Evolutionary conservation across 2,113 vertebrate genomes (phyloP), one percentile per base, ranked within the genome.

Genomic region (Microcebus griseorufus): DNA sequence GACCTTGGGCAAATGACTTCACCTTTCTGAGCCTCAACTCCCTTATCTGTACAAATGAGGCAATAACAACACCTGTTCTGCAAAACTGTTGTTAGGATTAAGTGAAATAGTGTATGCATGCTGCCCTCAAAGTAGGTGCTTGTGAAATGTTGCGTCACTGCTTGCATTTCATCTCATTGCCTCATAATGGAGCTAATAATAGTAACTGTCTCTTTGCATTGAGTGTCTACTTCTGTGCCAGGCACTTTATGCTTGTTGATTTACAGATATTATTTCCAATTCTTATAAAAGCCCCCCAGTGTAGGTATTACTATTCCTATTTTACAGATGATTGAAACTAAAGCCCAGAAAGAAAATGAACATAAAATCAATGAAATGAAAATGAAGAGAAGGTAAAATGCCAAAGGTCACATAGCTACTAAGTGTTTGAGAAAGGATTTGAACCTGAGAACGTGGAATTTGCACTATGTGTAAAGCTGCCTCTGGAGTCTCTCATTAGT

Each of bases 81-180:
- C 51, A 48, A 27, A 67, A 10, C 4, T 34, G 10, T 55, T 4
- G 37, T 39, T 9, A 42, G 53, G 32, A 10, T 87, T 5, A 9
- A 75, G 67, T 45, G 32, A 13, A 39, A 18, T 48, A 4, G 60
- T 13, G 20, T 1, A 2, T 11, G 3, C 16, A 0, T 0, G 14
- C 51, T 12, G 32, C 64, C 22, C 23, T 8, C 70, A 1, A 25
- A 5, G 9, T 9, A 9, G 9, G 32, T 10, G 10, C 42, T 65
- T 27, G 14, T 4, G 27, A 29, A 69, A 10, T 5, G 18, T 32
- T 58, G 70, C 18, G 10, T 70, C 27, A 10, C 72, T 37, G 60
- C 69, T 53, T 23, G 27, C 27, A 0, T 65, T 25, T 48, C 42
- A 17, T 76, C 62, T 80, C 69, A 6, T 2, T 13, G 64, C 25